These are phyloP conservation scores for Phrixothrix hirtus DNA, from an alignment of 2,888 invertebrate genomes.

Conservation along the genomic window DNA sequence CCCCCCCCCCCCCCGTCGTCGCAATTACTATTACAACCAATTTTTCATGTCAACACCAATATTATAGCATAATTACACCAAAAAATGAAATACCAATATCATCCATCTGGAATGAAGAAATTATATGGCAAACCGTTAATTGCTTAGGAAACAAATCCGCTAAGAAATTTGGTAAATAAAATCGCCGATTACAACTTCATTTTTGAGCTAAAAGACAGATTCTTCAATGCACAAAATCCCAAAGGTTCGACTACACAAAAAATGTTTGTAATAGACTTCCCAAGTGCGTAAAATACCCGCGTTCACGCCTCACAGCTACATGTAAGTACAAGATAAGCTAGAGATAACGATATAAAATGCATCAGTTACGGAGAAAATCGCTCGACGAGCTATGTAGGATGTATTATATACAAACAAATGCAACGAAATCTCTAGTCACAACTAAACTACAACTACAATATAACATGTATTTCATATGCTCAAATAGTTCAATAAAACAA, in stretches of 20 bases:
- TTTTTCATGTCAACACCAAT: no score
- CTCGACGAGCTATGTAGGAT: not conserved
- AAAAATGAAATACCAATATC: no score
- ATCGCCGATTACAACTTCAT: no score
- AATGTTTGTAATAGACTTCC: not conserved
- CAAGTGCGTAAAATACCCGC: not conserved
- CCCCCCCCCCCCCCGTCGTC: no score
- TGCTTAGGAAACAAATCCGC: no score
- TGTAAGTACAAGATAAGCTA: not conserved
- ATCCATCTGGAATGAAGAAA: no score
- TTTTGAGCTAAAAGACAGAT: not conserved
- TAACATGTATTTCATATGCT: not conserved
- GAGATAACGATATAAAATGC: conserved; percentile 4
- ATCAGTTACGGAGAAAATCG: not conserved
- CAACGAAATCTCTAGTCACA: conserved; percentile 1
- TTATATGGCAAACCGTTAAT: no score
- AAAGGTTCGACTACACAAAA: not conserved
- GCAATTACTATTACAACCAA: no score
- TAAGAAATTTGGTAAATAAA: no score
- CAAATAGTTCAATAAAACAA: not conserved
- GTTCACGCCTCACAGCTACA: not conserved
- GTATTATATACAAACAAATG: conserved; percentile 5
- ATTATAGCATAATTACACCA: no score
- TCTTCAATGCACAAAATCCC: not conserved
- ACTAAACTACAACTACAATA: not conserved